Evolutionary conservation across 2,888 invertebrate species (phyloP), one percentile per base, ranked within the genome.

Genomic region (Synanthedon tipuliformis): DNA sequence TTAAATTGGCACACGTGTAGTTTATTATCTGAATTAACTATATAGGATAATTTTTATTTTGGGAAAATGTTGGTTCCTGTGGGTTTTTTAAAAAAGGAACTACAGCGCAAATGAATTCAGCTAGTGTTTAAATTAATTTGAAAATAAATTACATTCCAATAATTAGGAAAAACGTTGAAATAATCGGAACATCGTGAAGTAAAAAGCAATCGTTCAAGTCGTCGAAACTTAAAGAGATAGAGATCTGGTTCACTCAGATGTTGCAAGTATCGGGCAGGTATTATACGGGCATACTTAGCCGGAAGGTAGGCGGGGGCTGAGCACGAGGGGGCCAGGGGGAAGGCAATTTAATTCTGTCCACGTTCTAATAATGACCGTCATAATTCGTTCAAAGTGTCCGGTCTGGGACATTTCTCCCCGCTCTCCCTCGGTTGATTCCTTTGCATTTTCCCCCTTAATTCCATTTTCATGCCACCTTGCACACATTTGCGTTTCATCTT

Each of bases 311-410:
- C 49, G 64, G 59, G 63, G 62, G 34, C 34, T 10, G 34, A 34
- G 34, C 34, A 10, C 34, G 56, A 61, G 61, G 55, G 63, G 63
- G 67, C 63, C 59, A 57, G 60, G 68, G 73, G 78, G 85, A 86
- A 82, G 87, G 88, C 89, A 88, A 88, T 89, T 88, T 89, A 88
- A 89, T 89, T 89, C 89, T 88, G 88, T 88, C 89, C 89, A 89
- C 89, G 89, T 89, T 84, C 88, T 89, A 88, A 89, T 89, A 89
- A 89, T 89, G 89, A 88, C 88, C 86, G 87, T 88, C 88, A 89
- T 89, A 89, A 89, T 88, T 89, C 88, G 88, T 88, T 87, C 88
- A 88, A 89, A 89, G 88, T 89, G 89, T 88, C 88, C 88, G 88
- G 88, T 84, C 79, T 73, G 85, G 84, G 85, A 84, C 84, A 80